phyloP scores from a whole-genome alignment of 1,140 invertebrate species.

The Leguminivora glycinivorella region DNA sequence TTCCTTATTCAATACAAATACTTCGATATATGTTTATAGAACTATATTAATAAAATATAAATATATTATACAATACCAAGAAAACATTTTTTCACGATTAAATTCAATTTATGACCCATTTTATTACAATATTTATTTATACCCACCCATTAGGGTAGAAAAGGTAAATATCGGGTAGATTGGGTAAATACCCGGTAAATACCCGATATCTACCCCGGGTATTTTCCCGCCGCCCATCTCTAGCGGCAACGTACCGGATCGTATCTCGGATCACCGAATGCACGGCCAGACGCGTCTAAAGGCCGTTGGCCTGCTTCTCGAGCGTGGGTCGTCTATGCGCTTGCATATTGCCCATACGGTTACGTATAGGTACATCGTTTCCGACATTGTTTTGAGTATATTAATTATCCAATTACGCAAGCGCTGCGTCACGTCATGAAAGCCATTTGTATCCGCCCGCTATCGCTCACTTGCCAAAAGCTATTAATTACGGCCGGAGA shows the following conservation, averaged over 20 bases:
- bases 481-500: conserved; percentile 75
- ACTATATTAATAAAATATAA: too few relatives aligned
- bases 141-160: too few relatives aligned
- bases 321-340: conserved; percentile 58
- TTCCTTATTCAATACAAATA: too few relatives aligned
- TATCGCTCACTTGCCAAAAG: conserved; percentile 75
- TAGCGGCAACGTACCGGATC: conserved; percentile 25
- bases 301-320: conserved; percentile 58
- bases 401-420: conserved; percentile 68
- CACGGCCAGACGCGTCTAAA: conserved; percentile 39
- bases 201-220: too few relatives aligned
- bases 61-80: too few relatives aligned
- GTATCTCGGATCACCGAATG: conserved; percentile 27
- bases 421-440: conserved; percentile 58
- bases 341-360: conserved; percentile 47
- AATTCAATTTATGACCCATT: too few relatives aligned
- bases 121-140: too few relatives aligned
- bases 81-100: too few relatives aligned
- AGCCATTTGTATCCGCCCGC: conserved; percentile 61
- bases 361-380: conserved; percentile 46
- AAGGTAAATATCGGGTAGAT: too few relatives aligned
- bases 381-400: conserved; percentile 48
- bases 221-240: too few relatives aligned
- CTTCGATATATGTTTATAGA: too few relatives aligned
- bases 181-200: too few relatives aligned